Conservation (phyloP, 2,888 invertebrate genomes). For the Chrysopilus asiliformis region DNA sequence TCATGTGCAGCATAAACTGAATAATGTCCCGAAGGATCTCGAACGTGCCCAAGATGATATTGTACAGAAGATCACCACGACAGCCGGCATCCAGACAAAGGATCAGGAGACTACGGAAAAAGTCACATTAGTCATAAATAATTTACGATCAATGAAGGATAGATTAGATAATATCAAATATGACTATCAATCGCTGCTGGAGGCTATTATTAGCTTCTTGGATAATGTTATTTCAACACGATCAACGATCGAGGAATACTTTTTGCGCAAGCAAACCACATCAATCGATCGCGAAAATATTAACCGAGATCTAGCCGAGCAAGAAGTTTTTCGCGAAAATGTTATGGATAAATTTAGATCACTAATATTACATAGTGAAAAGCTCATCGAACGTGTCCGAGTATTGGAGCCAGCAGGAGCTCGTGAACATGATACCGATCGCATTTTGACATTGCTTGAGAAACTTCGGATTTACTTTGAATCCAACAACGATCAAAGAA, state of each 20-base stretch:
- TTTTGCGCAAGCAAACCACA: constrained; percentile 31
- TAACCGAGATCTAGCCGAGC: constrained; percentile 44
- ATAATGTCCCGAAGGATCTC: constrained; percentile 44
- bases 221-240: constrained; percentile 50
- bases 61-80: constrained; percentile 50
- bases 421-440: constrained; percentile 54
- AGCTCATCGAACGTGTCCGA: constrained; percentile 51
- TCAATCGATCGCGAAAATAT: constrained; percentile 37
- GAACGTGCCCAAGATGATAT: constrained; percentile 52
- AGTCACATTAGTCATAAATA: constrained; percentile 48
- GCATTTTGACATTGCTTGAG: constrained; percentile 48
- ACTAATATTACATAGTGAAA: constrained; percentile 52
- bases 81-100: constrained; percentile 48
- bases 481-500: constrained; percentile 44
- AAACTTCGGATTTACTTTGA: constrained; percentile 50
- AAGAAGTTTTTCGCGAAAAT: constrained; percentile 49
- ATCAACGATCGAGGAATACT: constrained; percentile 44
- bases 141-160: constrained; percentile 51
- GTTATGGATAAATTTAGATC: constrained; percentile 52
- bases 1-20: constrained; percentile 44
- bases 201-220: constrained; percentile 57
- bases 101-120: constrained; percentile 39
- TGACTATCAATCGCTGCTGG: constrained; percentile 56
- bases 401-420: constrained; percentile 55
- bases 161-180: constrained; percentile 51